Base-by-base conservation (phyloP, 2,888 invertebrate species). In the Scaptomyza cyrtandrae region DNA sequence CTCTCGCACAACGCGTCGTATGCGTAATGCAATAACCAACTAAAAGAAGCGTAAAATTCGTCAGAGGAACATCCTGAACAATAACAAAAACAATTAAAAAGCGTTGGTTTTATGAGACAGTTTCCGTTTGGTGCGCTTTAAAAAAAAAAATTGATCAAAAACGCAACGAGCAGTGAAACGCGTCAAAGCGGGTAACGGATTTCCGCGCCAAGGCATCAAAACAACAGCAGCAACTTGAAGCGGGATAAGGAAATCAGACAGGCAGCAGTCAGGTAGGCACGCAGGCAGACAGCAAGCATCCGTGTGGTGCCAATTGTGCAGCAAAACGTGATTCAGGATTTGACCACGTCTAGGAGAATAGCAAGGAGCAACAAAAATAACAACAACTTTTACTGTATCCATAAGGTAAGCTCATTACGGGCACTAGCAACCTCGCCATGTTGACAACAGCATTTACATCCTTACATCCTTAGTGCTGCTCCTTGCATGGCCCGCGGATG, bases 331-430 rank as follows among this genome's bases (percentile, higher is more conserved):
- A 62, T 59, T 71, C 71, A 71, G 73, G 80, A 85, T 73, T 79
- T 65, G 61, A 59, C 52, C 56, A 37, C 64, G 48, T 62, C 64
- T 56, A 56, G 50, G 53, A 68, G 41, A 29, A 29, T 49, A 64
- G 19, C 53, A 71, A 71, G 41, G 54, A 65, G 27, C 54, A 64
- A 71, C 53, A 62, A 59, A 49, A 66, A 41, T 64, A 70, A 31
- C 44, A 74, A 45, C 52, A 73, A 60, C 71, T 75, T 62, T 62
- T 66, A 70, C 73, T 75, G 69, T 75, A 78, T 86, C 75, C 69
- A 71, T 70, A 85, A 83, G 83, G 83, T 83, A 83, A 83, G 83
- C 83, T 87, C 87, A 87, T 83, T 83, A 83, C 75, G 75, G 53
- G 46, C 60, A 70, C 73, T 54, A 80, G 48, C 65, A 66, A 49